Evolutionary conservation across 2,888 invertebrate genomes (phyloP), one percentile per base, ranked within the genome.

Genomic region (Oscheius onirici): DNA sequence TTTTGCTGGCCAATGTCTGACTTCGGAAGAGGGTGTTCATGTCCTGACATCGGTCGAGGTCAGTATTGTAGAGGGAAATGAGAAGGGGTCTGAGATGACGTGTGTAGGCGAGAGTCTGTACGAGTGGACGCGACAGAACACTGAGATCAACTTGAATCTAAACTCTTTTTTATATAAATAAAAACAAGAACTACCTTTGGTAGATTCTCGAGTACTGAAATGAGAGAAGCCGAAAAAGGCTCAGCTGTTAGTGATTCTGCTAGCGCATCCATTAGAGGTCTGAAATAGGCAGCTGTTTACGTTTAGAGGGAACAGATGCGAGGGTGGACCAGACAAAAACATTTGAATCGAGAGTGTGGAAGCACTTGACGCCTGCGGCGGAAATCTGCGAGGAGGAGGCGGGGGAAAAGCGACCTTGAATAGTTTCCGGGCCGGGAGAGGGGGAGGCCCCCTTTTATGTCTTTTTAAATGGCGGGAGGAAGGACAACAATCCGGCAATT

Each of bases 1-100:
- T 78, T 60, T 85, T 86, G 20, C 81, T 80, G 26, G 84, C 81
- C 63, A 87, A 71, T 8, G 84, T 82, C 70, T 85, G 86, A 20
- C 80, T 82, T 2, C 87, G 86, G 71, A 87, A 87, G 34, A 87
- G 75, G 0, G 87, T 87, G 73, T 87, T 87, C 67, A 81, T 79
- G 74, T 86, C 86, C 85, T 83, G 81, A 82, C 86, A 86, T 71
- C 76, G 78, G 24, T 77, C 69, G 49, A 86, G 79, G 52, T 84
- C 84, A 34, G 83, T 76, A 20, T 71, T 70, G 75, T 83, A 85
- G n/a, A 84, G 73, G 34, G 82, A 63, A 41, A 81, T 79, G 26
- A 87, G 76, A 34, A 87, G 78, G 8, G 81, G 78, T 10, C 84
- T 81, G 65, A 87, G 80, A 51, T 76, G 58, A 13, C 79, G 75